Base-by-base conservation (phyloP, 23 tunicate genomes). In the Trididemnum clinides region DNA sequence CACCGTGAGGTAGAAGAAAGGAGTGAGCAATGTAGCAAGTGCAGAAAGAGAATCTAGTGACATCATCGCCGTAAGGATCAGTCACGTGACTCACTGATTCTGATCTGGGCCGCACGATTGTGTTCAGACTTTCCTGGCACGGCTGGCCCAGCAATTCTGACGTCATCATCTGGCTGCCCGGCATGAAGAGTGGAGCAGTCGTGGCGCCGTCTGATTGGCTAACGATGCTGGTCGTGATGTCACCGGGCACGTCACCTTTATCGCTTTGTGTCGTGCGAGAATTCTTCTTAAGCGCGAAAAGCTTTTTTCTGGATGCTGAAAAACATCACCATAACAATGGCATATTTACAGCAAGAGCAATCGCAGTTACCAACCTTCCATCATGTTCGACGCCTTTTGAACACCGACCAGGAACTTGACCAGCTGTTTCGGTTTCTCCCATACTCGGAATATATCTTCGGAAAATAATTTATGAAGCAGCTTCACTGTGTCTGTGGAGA, bases 211-310 rank as follows among this genome's bases (percentile, higher is more conserved):
- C 86, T 23, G 58, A 19, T 65, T 82, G 86, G 37, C 86, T 82
- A 39, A 82, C 49, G 34, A 82, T 26, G 78, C 86, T 64, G 20
- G 86, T 82, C 29, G 86, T 82, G 58, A 82, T 82, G 84, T 57
- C 64, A 28, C 34, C 34, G 20, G 70, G n/a, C n/a, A n/a, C n/a
- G n/a, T n/a, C n/a, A n/a, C n/a, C n/a, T n/a, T n/a, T n/a, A n/a
- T n/a, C n/a, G n/a, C n/a, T n/a, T n/a, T n/a, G 33, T 32, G 49
- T 33, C 71, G 25, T 77, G 34, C 22, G 23, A n/a, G 6, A 25
- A 49, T 1, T 50, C 64, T 39, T 77, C 82, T 39, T 77, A n/a
- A 50, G 25, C 51, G 32, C 28, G 63, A 2, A 32, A 26, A 39
- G 33, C 26, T 29, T 36, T 39, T 34, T 50, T 34, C 31, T 22